These are phyloP conservation scores for Anthonomus grandis DNA, from an alignment of 1,140 invertebrate genomes.

Conservation along the genomic window DNA sequence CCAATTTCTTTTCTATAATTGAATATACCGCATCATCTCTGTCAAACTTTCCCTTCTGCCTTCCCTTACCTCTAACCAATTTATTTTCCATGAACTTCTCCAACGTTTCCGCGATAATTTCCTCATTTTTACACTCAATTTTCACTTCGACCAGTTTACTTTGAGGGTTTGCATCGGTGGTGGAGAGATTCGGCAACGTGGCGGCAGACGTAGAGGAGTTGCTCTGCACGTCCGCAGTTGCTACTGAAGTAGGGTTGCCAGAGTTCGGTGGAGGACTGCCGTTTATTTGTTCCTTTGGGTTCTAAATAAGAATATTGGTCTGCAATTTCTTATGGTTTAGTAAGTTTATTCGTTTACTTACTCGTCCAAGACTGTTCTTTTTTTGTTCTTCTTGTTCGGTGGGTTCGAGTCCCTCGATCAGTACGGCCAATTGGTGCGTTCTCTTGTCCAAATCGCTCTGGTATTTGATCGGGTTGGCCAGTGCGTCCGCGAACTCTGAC, in stretches of 20 bases:
- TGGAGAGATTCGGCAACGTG: neutral
- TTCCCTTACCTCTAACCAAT: conserved; percentile 38
- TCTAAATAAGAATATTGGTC: neutral
- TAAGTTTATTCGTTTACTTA: neutral
- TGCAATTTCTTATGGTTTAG: neutral
- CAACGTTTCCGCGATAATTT: conserved; percentile 70
- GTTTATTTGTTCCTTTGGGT: conserved; percentile 20
- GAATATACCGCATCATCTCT: neutral
- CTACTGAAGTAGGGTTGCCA: conserved; percentile 30
- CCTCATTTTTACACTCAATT: conserved; percentile 51
- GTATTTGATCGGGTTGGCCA: conserved; percentile 97
- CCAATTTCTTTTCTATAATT: conserved; percentile 66
- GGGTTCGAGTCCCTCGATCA: conserved; percentile 76
- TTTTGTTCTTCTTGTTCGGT: conserved; percentile 32
- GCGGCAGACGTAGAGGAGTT: neutral
- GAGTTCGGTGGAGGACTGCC: conserved; percentile 42
- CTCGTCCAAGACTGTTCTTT: conserved; percentile 31
- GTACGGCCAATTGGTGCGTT: conserved; percentile 82
- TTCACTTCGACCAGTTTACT: conserved; percentile 31
- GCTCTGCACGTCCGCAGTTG: conserved; percentile 34
- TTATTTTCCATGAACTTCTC: conserved; percentile 80
- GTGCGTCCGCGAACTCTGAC: conserved; percentile 91
- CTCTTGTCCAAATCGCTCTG: conserved; percentile 92
- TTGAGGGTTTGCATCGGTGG: conserved; percentile 34
- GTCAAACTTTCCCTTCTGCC: neutral